Evolutionary conservation across 2,888 invertebrate genomes (phyloP).

Genomic region (Harmothoe impar): DNA sequence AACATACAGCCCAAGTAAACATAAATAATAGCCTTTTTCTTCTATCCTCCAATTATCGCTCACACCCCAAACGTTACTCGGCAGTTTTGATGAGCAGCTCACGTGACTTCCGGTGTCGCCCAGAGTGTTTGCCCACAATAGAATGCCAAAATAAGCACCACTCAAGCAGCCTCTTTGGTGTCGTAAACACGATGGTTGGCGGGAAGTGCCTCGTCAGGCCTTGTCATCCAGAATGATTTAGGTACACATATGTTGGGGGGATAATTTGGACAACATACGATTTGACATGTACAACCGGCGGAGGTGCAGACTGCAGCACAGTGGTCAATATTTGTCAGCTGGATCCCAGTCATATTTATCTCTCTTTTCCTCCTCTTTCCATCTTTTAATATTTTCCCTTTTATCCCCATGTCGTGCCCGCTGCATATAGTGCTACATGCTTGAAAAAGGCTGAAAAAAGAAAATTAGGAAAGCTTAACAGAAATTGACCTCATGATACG

Average conservation of each 20-base stretch:
- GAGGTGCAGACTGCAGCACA: too few species aligned
- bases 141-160: not conserved
- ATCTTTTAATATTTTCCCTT: not conserved
- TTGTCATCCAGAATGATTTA: slow-evolving; percentile 47
- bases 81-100: slow-evolving; percentile 27
- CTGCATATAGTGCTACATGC: slow-evolving; percentile 39
- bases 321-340: slow-evolving; percentile 41
- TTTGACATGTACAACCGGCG: slow-evolving; percentile 38
- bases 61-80: slow-evolving; percentile 9
- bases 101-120: slow-evolving; percentile 45
- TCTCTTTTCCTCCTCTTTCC: not conserved
- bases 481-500: not conserved
- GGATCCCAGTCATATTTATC: slow-evolving; percentile 41
- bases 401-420: not conserved
- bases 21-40: not conserved
- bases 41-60: slow-evolving; percentile 12
- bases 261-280: slow-evolving; percentile 56
- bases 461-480: not conserved
- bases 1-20: not conserved
- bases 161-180: not conserved
- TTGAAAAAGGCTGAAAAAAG: not conserved
- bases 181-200: slow-evolving; percentile 6
- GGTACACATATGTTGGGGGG: not conserved
- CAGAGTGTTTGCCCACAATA: not conserved
- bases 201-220: slow-evolving; percentile 31